Conservation (phyloP, 1,140 invertebrate species). For the Zelostemma sp. region DNA sequence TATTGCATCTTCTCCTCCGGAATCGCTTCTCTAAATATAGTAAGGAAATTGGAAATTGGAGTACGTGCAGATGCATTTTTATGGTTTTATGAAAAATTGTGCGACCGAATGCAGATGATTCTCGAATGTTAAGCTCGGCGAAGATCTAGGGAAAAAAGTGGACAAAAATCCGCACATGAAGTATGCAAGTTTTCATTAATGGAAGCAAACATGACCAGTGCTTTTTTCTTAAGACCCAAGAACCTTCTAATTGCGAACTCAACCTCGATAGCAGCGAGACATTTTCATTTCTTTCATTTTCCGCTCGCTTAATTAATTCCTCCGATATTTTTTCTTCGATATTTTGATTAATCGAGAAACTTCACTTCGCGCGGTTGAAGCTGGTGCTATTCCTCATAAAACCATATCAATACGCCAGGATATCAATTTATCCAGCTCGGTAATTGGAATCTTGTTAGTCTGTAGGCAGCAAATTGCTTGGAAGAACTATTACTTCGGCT, state of each 20-base stretch:
- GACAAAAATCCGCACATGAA: constrained; percentile 47
- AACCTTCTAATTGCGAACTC: constrained; percentile 6
- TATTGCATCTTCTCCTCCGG: too few relatives aligned
- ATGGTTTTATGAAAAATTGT: too few relatives aligned
- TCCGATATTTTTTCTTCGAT: too few relatives aligned
- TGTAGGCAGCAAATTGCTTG: constrained; percentile 26
- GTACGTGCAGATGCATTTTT: too few relatives aligned
- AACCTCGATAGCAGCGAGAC: constrained; percentile 1
- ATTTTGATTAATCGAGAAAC: too few relatives aligned
- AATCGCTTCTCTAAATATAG: too few relatives aligned
- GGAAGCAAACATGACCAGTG: constrained; percentile 40
- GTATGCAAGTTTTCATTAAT: constrained; percentile 63
- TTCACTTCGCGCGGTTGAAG: too few relatives aligned
- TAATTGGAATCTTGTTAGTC: constrained; percentile 52
- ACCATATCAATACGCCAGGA: too few relatives aligned
- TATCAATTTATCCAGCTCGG: constrained; percentile 42
- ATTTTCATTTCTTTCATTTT: constrained; percentile 1
- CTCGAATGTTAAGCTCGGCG: constrained; percentile 8
- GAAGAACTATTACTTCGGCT: background rate
- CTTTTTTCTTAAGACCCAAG: constrained; percentile 42
- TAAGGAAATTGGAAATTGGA: too few relatives aligned
- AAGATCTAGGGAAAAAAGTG: constrained; percentile 7
- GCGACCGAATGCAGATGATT: too few relatives aligned
- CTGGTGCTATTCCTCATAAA: too few relatives aligned
- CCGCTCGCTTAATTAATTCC: too few relatives aligned